Percentiles rank a stretch among this genome's conserved stretches.
phyloP scores from a whole-genome alignment of 2,888 invertebrate species.

The Entomobrya proxima region DNA sequence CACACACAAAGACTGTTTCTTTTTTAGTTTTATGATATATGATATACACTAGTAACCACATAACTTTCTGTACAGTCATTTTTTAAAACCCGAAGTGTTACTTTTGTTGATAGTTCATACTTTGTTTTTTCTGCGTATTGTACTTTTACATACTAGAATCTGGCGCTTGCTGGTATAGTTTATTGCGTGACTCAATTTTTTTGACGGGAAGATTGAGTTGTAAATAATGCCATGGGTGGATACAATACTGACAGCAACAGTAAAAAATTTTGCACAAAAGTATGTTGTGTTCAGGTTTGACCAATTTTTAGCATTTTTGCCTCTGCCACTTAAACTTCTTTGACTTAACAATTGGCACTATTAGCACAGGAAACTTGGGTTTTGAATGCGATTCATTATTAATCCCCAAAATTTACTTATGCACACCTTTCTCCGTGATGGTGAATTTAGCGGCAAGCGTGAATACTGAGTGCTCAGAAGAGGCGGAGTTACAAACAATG shows the following conservation, averaged over 20 bases:
- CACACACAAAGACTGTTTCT: background rate
- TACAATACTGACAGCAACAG: background rate
- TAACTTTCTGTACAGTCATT: background rate
- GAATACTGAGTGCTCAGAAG: background rate
- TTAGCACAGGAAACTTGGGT: constrained; percentile 34
- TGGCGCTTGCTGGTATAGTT: background rate
- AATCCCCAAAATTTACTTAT: background rate
- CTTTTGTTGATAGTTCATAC: background rate
- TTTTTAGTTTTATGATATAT: constrained; percentile 18
- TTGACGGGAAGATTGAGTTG: constrained; percentile 58
- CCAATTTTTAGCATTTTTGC: background rate
- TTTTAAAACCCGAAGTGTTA: background rate
- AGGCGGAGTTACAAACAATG: constrained; percentile 42
- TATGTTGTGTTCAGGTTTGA: background rate
- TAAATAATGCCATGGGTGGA: constrained; percentile 50
- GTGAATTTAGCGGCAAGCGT: too few relatives aligned
- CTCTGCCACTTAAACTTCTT: background rate
- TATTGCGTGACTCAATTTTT: constrained; percentile 41
- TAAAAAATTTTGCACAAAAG: background rate
- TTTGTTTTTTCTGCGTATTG: background rate
- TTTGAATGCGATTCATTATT: background rate
- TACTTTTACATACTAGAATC: background rate
- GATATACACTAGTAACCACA: constrained; percentile 15
- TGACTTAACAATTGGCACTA: background rate
- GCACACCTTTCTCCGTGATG: background rate